phyloP scores from a whole-genome alignment of 2,888 invertebrate species.

The Mythimna ferrago region DNA sequence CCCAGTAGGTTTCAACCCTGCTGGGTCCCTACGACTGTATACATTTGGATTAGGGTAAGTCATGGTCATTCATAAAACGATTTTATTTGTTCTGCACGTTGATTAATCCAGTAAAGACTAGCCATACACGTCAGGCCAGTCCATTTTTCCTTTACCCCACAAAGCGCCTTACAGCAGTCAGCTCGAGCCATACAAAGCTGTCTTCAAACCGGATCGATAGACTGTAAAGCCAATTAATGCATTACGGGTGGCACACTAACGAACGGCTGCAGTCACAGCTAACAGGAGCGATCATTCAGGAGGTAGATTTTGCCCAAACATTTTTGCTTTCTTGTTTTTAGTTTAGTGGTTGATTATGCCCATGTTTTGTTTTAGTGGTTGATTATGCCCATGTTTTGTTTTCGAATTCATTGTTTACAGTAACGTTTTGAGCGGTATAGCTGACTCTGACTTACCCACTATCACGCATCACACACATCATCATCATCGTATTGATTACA shows the following conservation, averaged over 20 bases:
- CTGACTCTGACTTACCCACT: too few relatives aligned
- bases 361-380: neutral
- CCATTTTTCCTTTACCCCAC: neutral
- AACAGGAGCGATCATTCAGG: slow-evolving; percentile 38
- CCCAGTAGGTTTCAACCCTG: too few relatives aligned
- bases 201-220: slow-evolving; percentile 39
- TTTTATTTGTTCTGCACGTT: too few relatives aligned
- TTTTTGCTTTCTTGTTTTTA: slow-evolving; percentile 5
- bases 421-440: too few relatives aligned
- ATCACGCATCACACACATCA: too few relatives aligned
- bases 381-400: neutral
- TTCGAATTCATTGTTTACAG: neutral
- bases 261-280: slow-evolving; percentile 49
- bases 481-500: too few relatives aligned
- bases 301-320: neutral
- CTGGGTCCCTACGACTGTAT: too few relatives aligned
- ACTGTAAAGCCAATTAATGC: slow-evolving; percentile 63
- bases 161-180: slow-evolving; percentile 24
- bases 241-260: slow-evolving; percentile 53
- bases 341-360: neutral
- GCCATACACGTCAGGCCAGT: neutral
- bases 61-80: too few relatives aligned
- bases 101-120: neutral
- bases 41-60: too few relatives aligned
- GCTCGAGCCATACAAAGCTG: slow-evolving; percentile 19